Evolutionary conservation across 1,140 invertebrate species (phyloP).

Genomic region (Bombus difficillimus): DNA sequence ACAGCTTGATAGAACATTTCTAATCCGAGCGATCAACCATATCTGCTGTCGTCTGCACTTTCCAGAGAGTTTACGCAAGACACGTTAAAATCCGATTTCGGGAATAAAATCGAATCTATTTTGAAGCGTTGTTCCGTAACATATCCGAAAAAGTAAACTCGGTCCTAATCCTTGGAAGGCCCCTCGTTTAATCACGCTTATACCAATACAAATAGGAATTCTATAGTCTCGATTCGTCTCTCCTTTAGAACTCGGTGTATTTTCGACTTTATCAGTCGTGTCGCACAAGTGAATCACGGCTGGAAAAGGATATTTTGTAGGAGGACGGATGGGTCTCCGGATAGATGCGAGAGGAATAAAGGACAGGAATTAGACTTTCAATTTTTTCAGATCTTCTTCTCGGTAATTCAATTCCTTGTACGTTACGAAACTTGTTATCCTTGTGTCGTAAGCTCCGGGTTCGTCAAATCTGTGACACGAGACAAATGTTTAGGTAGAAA

Average conservation of each 20-base stretch:
- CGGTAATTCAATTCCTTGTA: neutral
- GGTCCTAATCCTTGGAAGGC: neutral
- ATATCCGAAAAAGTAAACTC: neutral
- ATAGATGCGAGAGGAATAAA: constrained; percentile 24
- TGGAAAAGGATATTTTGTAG: constrained; percentile 8
- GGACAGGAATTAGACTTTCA: constrained; percentile 54
- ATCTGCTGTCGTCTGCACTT: neutral
- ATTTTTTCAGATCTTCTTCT: constrained; percentile 20
- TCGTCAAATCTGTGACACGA: neutral
- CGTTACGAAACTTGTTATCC: neutral
- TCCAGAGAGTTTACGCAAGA: too few species aligned
- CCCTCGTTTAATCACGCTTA: neutral
- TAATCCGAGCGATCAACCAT: neutral
- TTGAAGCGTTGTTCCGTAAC: neutral
- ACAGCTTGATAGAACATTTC: neutral
- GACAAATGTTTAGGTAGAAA: neutral
- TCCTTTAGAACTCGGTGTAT: constrained; percentile 24
- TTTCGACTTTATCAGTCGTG: constrained; percentile 49
- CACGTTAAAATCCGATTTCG: neutral
- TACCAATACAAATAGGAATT: constrained; percentile 20
- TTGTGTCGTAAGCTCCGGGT: neutral
- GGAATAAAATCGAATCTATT: neutral
- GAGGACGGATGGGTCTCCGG: constrained; percentile 42
- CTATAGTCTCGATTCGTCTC: constrained; percentile 2
- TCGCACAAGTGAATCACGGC: constrained; percentile 17